Conservation (phyloP, 2,888 invertebrate species). For the Lasioglossum oenotherae region DNA sequence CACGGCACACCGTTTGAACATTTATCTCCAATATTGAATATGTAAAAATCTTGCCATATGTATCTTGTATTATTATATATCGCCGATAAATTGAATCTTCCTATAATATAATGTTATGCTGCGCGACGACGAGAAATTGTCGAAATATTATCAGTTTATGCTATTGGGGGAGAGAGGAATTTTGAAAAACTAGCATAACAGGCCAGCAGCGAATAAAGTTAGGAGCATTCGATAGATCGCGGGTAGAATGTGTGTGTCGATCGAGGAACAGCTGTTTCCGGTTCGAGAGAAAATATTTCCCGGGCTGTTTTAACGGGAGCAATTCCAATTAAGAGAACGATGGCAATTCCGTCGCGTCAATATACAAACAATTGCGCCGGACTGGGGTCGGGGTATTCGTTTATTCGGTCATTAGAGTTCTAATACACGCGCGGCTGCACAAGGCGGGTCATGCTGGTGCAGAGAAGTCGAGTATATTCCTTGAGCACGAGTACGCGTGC, state of each 20-base stretch:
- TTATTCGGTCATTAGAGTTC: conserved; percentile 14
- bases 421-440: neutral
- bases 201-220: neutral
- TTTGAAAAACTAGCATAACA: neutral
- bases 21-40: neutral
- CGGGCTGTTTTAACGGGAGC: neutral
- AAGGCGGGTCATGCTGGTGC: neutral
- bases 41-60: too few relatives aligned
- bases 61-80: neutral
- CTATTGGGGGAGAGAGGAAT: too few relatives aligned
- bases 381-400: neutral
- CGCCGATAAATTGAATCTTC: neutral
- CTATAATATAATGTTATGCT: too few relatives aligned
- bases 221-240: neutral
- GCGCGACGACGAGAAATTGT: neutral
- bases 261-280: neutral
- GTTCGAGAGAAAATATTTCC: neutral
- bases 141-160: neutral
- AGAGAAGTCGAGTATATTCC: conserved; percentile 37
- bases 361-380: conserved; percentile 3
- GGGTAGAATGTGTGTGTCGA: neutral
- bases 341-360: neutral
- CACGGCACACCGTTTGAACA: neutral
- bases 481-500: conserved; percentile 53
- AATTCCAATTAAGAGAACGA: neutral